Percentiles rank a stretch among this genome's conserved stretches.
Conservation (phyloP, 2,888 invertebrate species). For the Caradrina kadenii region DNA sequence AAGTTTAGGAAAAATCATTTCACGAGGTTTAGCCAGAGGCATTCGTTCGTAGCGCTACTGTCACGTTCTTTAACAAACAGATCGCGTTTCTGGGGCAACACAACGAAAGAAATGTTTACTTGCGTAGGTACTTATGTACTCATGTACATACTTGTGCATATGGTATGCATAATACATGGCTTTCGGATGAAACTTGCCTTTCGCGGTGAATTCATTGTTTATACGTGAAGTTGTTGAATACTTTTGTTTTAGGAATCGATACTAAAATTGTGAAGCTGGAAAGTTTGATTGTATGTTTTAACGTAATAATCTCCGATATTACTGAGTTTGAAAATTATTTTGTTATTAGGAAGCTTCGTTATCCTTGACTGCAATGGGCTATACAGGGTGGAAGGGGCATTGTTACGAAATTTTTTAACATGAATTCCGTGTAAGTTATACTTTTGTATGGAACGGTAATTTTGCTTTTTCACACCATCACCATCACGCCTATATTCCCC, state of each 20-base stretch:
- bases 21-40: slow-evolving; percentile 42
- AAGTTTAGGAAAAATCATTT: slow-evolving; percentile 40
- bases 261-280: too few species aligned
- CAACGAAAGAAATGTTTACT: slow-evolving; percentile 48
- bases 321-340: too few species aligned
- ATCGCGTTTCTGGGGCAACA: slow-evolving; percentile 61
- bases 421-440: too few species aligned
- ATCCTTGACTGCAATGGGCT: too few species aligned
- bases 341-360: too few species aligned
- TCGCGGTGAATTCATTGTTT: slow-evolving; percentile 1
- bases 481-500: too few species aligned
- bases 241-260: neutral
- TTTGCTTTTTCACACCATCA: too few species aligned
- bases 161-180: slow-evolving; percentile 34
- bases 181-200: slow-evolving; percentile 2
- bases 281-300: too few species aligned
- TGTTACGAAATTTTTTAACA: too few species aligned
- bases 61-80: slow-evolving; percentile 55
- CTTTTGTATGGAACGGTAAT: too few species aligned
- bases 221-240: slow-evolving; percentile 1
- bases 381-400: too few species aligned
- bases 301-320: too few species aligned
- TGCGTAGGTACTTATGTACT: slow-evolving; percentile 18
- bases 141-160: slow-evolving; percentile 28
- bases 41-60: slow-evolving; percentile 51